These are phyloP conservation scores for Exocentrus adspersus DNA, from an alignment of 2,888 invertebrate species.

Conservation along the genomic window DNA sequence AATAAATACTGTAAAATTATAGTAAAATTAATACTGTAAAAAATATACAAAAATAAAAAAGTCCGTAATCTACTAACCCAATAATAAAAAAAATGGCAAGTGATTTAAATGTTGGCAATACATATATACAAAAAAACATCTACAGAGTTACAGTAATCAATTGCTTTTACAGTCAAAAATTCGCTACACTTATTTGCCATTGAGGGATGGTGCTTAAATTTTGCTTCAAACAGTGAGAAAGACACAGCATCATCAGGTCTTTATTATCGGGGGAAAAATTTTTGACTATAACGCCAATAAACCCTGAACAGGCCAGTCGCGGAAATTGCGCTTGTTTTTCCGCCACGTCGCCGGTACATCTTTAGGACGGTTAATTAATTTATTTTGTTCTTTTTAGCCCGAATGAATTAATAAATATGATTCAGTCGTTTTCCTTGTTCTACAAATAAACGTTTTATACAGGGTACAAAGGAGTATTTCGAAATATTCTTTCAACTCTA, in stretches of 20 bases:
- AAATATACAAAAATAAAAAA: conserved; percentile 56
- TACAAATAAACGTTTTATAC: conserved; percentile 48
- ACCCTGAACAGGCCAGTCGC: neutral
- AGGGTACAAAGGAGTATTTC: conserved; percentile 43
- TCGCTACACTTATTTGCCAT: neutral
- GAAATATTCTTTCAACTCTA: conserved; percentile 34
- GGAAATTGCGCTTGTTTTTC: conserved; percentile 13
- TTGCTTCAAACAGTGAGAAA: no score
- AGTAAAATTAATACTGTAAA: conserved; percentile 57
- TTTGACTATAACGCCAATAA: conserved; percentile 9
- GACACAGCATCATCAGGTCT: neutral
- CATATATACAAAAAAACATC: conserved; percentile 58
- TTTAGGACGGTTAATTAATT: conserved; percentile 49
- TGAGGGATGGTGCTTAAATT: neutral
- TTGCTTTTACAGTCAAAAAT: conserved; percentile 13
- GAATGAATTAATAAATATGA: conserved; percentile 43
- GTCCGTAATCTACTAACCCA: conserved; percentile 43
- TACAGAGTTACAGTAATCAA: no score
- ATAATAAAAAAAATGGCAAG: conserved; percentile 53
- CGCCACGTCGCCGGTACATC: conserved; percentile 11
- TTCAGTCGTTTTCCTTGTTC: conserved; percentile 51
- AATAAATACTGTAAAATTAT: conserved; percentile 53
- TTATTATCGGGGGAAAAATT: neutral
- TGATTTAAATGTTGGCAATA: conserved; percentile 53
- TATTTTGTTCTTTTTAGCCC: conserved; percentile 45